phyloP scores from a whole-genome alignment of 1,140 invertebrate species.

The Delia radicum region DNA sequence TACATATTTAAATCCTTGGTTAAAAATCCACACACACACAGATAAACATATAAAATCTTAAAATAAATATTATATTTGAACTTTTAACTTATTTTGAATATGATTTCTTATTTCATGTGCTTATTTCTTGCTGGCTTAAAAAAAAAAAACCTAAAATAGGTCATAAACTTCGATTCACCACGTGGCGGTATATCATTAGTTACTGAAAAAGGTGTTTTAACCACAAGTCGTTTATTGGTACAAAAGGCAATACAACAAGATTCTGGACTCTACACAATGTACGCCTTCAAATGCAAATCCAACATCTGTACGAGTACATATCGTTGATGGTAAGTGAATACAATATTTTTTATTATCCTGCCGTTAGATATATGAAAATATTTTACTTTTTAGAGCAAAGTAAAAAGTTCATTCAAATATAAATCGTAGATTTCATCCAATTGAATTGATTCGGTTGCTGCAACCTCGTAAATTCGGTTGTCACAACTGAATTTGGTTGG shows the following conservation, averaged over 20 bases:
- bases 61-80: neutral
- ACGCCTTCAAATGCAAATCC: conserved; percentile 78
- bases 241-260: conserved; percentile 73
- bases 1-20: neutral
- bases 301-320: conserved; percentile 73
- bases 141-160: conserved; percentile 57
- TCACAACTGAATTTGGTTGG: too few relatives aligned
- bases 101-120: neutral
- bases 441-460: too few relatives aligned
- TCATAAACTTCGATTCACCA: conserved; percentile 79
- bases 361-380: too few relatives aligned
- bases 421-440: too few relatives aligned
- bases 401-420: too few relatives aligned
- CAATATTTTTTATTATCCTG: too few relatives aligned
- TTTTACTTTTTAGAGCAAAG: too few relatives aligned
- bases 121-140: neutral
- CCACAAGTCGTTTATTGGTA: conserved; percentile 76
- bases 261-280: conserved; percentile 75
- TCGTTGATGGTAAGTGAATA: conserved; percentile 73
- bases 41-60: neutral
- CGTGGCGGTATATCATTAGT: conserved; percentile 75
- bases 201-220: conserved; percentile 76
- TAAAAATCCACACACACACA: too few relatives aligned
- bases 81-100: neutral
- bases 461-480: too few relatives aligned